Conservation (phyloP, 1,140 invertebrate species). For the Penaeus vannamei region DNA sequence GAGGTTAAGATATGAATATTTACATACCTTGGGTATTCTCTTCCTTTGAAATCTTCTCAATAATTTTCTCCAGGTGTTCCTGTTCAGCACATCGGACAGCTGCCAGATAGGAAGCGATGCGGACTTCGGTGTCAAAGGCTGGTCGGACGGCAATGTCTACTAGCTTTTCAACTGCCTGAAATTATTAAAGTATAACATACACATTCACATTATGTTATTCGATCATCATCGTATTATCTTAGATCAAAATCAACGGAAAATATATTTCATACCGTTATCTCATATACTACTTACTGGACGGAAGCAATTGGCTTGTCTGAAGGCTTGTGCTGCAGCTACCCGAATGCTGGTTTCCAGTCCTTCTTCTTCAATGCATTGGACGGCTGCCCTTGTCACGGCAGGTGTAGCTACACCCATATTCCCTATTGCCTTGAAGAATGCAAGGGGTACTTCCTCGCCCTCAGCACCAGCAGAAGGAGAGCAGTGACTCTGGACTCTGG, state of each 20-base stretch:
- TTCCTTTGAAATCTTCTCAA: constrained; percentile 35
- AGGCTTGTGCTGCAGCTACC: constrained; percentile 50
- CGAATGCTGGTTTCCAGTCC: constrained; percentile 29
- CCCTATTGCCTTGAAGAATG: constrained; percentile 38
- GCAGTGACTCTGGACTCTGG: not conserved
- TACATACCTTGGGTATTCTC: constrained; percentile 50
- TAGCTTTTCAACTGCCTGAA: constrained; percentile 20
- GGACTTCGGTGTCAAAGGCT: constrained; percentile 30
- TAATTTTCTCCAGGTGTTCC: constrained; percentile 45
- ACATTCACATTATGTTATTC: not conserved
- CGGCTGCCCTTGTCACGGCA: not conserved
- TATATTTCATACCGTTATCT: too few species aligned
- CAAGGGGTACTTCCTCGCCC: not conserved
- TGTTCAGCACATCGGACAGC: constrained; percentile 44
- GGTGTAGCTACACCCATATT: constrained; percentile 54
- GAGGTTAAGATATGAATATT: too few species aligned
- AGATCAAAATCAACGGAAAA: not conserved
- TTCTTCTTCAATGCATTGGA: constrained; percentile 33
- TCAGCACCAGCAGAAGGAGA: not conserved
- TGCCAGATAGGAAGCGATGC: constrained; percentile 46
- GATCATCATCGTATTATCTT: not conserved
- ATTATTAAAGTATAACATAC: not conserved
- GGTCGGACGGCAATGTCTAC: constrained; percentile 31
- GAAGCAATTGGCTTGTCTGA: constrained; percentile 47
- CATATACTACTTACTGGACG: constrained; percentile 6